Base-by-base conservation (phyloP, 2,888 invertebrate genomes). In the Apeira syringaria region DNA sequence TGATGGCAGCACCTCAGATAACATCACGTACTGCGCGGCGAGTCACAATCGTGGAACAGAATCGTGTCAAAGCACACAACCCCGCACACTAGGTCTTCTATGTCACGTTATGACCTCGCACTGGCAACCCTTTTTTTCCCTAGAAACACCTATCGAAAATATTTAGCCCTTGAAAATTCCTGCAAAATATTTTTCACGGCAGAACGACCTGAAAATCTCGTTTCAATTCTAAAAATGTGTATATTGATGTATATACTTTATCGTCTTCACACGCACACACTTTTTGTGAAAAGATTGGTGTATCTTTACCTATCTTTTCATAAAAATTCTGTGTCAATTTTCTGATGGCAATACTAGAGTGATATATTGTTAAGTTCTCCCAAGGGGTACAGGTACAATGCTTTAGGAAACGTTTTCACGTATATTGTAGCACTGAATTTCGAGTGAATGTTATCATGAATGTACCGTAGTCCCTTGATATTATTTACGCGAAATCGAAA, bases 331-430 rank as follows among this genome's bases (percentile, higher is more conserved):
- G 4, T 34, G 30, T 28, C 36, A 46, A 27, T 50, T 36, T 51
- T 50, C 50, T 39, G 29, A 24, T 18, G 39, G 27, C 28, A 13
- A 28, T 32, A 36, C 24, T 46, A 44, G 33, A 49, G 35, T 47
- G 38, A 53, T 53, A 59, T 60, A 56, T 56, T 46, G 41, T 53
- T 38, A 46, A 48, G 51, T 49, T 59, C 58, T 62, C 59, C 60
- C 61, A 10, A 13, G 39, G 17, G 57, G 11, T 8, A 11, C 22
- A 37, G 57, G 11, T 8, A 11, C 22, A 37, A 15, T 8, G 51
- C 57, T 47, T 33, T 7, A 38, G 48, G 59, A 61, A 42, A 52
- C 47, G 36, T 57, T 42, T 43, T 43, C 32, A 15, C 40, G 47
- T 52, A 47, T 47, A 57, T 60, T 61, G 61, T 53, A 39, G 48